These are phyloP conservation scores for Drosophila lowei DNA, from an alignment of 1,140 invertebrate species.

Conservation along the genomic window DNA sequence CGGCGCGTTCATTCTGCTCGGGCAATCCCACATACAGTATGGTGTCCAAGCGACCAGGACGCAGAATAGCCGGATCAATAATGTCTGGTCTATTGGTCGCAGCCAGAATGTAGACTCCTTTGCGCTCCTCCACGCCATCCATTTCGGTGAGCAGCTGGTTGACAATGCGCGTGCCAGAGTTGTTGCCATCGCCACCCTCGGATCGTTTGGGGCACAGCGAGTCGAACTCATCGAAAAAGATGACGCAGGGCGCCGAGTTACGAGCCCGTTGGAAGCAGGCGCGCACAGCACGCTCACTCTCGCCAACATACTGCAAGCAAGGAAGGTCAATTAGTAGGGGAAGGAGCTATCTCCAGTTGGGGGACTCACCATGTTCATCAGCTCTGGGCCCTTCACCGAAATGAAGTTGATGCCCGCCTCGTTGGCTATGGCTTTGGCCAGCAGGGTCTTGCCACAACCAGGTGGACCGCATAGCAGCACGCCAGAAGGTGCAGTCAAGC, in stretches of 20 bases:
- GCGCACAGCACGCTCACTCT: slow-evolving; percentile 98
- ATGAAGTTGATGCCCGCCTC: slow-evolving; percentile 98
- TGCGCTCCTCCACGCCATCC: slow-evolving; percentile 96
- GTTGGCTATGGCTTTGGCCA: slow-evolving; percentile 97
- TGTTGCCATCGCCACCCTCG: slow-evolving; percentile 88
- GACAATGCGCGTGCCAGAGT: slow-evolving; percentile 92
- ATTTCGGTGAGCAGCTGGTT: slow-evolving; percentile 99
- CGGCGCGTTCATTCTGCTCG: slow-evolving; percentile 89
- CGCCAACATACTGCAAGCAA: slow-evolving; percentile 95
- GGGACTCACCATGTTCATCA: slow-evolving; percentile 93
- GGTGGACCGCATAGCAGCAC: slow-evolving; percentile 97
- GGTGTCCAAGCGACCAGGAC: slow-evolving; percentile 97
- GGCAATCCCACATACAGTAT: slow-evolving; percentile 97
- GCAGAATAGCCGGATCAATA: slow-evolving; percentile 96
- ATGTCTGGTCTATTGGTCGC: slow-evolving; percentile 99
- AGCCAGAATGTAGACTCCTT: slow-evolving; percentile 96
- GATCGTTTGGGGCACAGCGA: slow-evolving; percentile 96
- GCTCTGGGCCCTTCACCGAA: slow-evolving; percentile 97
- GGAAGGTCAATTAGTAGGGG: not conserved
- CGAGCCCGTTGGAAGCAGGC: slow-evolving; percentile 96
- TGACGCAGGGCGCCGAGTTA: slow-evolving; percentile 98
- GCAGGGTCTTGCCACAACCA: slow-evolving; percentile 94
- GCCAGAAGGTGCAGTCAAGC: slow-evolving; percentile 91
- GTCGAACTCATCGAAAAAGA: slow-evolving; percentile 99
- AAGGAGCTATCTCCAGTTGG: accelerated